phyloP scores from a whole-genome alignment of 2,888 invertebrate species.

The Branchipolynoe longqiensis region DNA sequence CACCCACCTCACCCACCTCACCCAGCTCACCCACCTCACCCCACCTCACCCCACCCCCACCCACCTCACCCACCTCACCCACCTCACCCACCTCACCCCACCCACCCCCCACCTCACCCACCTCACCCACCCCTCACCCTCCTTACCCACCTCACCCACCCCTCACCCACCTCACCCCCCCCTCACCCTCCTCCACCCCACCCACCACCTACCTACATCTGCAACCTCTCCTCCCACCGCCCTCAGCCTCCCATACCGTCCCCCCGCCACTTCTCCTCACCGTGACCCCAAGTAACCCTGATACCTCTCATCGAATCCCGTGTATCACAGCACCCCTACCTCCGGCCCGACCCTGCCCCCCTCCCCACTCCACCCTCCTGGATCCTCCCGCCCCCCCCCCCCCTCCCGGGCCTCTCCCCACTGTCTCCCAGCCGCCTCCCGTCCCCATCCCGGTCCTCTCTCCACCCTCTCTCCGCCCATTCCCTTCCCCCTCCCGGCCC shows the following conservation, averaged over 20 bases:
- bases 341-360: background rate
- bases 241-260: no score
- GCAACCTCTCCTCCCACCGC: no score
- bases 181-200: background rate
- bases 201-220: no score
- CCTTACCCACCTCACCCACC: background rate
- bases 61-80: background rate
- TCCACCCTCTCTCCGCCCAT: background rate
- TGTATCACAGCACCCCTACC: no score
- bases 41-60: no score
- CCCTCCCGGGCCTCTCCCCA: background rate
- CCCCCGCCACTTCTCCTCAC: no score
- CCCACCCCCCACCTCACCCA: background rate
- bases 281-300: no score
- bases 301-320: no score
- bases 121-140: background rate
- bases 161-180: background rate
- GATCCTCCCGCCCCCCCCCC: background rate
- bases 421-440: background rate
- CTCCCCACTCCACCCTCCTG: background rate
- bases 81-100: background rate
- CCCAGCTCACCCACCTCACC: no score
- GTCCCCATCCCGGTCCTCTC: background rate
- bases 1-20: no score
- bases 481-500: background rate